phyloP scores from a whole-genome alignment of 2,113 vertebrate species.

The Esox niger region DNA sequence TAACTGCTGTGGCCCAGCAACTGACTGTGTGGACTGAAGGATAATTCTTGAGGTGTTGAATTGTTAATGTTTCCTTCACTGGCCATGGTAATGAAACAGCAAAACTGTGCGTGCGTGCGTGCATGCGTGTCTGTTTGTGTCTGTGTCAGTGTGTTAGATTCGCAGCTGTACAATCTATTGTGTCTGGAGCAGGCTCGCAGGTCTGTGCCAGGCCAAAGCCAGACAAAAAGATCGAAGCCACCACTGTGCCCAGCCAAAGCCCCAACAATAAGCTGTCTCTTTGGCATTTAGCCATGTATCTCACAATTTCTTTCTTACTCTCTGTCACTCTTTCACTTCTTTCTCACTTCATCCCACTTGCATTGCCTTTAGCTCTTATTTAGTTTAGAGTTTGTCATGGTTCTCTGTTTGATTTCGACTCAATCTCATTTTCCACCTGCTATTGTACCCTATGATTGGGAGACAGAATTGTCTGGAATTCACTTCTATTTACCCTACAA shows the following conservation, averaged over 20 bases:
- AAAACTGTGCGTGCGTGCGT: conserved; percentile 1
- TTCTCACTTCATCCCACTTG: background rate
- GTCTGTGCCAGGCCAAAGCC: conserved; percentile 65
- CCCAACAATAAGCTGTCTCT: conserved; percentile 67
- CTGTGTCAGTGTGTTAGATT: conserved; percentile 8
- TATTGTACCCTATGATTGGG: conserved; percentile 28
- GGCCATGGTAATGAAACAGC: conserved; percentile 76
- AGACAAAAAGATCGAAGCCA: conserved; percentile 69
- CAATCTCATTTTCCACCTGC: conserved; percentile 34
- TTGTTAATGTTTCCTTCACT: conserved; percentile 76
- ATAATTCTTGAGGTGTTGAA: conserved; percentile 74
- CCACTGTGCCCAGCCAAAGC: conserved; percentile 66
- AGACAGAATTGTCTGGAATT: conserved; percentile 16
- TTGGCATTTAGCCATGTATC: conserved; percentile 66
- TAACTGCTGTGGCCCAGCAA: too few relatives aligned
- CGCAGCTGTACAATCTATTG: conserved; percentile 66
- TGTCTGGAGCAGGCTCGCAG: conserved; percentile 64
- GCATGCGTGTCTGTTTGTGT: background rate
- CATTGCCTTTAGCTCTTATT: too few relatives aligned
- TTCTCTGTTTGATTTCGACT: conserved; percentile 57
- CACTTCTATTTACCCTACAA: conserved; percentile 25
- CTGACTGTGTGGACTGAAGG: conserved; percentile 53
- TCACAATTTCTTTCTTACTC: background rate
- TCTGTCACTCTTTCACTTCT: background rate
- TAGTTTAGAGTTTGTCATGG: conserved; percentile 22